These are phyloP conservation scores for Hymenochirus boettgeri DNA, from an alignment of 2,113 vertebrate species.

Conservation along the genomic window DNA sequence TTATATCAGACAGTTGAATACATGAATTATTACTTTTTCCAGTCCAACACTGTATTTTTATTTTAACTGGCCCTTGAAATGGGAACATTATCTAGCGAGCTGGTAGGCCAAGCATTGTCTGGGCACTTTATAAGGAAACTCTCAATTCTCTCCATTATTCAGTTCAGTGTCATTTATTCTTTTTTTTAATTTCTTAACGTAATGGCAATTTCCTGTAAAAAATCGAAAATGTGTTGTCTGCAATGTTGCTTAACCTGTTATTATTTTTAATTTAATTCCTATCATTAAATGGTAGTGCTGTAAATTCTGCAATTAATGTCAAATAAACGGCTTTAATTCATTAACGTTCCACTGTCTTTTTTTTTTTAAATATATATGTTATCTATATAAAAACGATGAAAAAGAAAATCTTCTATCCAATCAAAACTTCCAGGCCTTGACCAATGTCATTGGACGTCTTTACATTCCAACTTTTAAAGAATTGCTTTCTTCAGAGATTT, in stretches of 20 bases:
- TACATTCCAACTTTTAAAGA: too few species aligned
- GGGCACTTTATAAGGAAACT: slow-evolving; percentile 51
- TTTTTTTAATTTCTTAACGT: slow-evolving; percentile 52
- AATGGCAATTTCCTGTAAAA: slow-evolving; percentile 42
- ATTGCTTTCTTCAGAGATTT: too few species aligned
- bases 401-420: too few species aligned
- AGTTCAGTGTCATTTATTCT: too few species aligned
- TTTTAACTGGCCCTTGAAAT: too few species aligned
- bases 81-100: too few species aligned
- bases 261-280: slow-evolving; percentile 58
- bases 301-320: slow-evolving; percentile 72
- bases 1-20: too few species aligned
- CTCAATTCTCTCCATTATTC: slow-evolving; percentile 48
- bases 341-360: slow-evolving; percentile 42
- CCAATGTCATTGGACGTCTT: too few species aligned
- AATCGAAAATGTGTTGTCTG: slow-evolving; percentile 54
- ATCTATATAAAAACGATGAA: too few species aligned
- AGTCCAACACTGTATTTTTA: too few species aligned
- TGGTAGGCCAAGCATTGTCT: slow-evolving; percentile 41
- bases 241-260: slow-evolving; percentile 55
- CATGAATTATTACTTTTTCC: too few species aligned
- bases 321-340: slow-evolving; percentile 73
- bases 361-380: not conserved
- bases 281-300: slow-evolving; percentile 70
- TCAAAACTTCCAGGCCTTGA: too few species aligned